Percentiles rank a stretch among this genome's conserved stretches.
Conservation (phyloP, 2,797 vertebrate species). For the Dermochelys coriacea region DNA sequence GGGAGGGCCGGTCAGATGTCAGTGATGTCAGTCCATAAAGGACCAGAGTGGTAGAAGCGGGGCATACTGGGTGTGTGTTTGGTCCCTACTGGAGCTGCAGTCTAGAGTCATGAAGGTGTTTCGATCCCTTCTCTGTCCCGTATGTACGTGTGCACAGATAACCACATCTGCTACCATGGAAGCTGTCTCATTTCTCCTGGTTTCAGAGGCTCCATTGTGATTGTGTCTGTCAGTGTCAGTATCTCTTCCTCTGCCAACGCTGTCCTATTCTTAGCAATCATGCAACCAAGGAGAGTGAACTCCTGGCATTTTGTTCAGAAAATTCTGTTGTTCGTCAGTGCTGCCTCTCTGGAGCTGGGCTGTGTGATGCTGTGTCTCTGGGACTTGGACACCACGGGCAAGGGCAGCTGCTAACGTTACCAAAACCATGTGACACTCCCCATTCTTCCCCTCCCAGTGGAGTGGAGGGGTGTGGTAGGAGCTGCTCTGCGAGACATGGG, state of each 20-base stretch:
- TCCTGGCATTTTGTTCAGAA: not conserved
- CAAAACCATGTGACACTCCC: not conserved
- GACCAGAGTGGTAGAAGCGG: too few relatives aligned
- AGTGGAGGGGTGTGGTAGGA: not conserved
- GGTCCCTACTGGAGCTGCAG: not conserved
- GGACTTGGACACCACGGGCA: not conserved
- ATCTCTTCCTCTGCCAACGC: not conserved
- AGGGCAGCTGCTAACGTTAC: not conserved
- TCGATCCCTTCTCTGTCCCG: not conserved
- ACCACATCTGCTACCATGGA: not conserved
- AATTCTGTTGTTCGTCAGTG: not conserved
- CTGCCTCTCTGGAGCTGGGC: not conserved
- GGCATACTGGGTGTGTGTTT: not conserved
- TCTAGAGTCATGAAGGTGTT: not conserved
- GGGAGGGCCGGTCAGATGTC: not conserved
- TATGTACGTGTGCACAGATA: too few relatives aligned
- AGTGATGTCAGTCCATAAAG: not conserved
- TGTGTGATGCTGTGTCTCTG: not conserved
- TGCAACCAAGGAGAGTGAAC: not conserved
- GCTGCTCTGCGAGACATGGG: fast-evolving
- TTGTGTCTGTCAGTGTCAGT: too few relatives aligned
- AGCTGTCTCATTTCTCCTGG: not conserved
- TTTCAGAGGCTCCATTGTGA: not conserved
- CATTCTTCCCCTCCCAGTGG: not conserved
- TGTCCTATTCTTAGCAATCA: not conserved